Evolutionary conservation across 2,888 invertebrate genomes (phyloP).

Genomic region (Cephus spinipes): DNA sequence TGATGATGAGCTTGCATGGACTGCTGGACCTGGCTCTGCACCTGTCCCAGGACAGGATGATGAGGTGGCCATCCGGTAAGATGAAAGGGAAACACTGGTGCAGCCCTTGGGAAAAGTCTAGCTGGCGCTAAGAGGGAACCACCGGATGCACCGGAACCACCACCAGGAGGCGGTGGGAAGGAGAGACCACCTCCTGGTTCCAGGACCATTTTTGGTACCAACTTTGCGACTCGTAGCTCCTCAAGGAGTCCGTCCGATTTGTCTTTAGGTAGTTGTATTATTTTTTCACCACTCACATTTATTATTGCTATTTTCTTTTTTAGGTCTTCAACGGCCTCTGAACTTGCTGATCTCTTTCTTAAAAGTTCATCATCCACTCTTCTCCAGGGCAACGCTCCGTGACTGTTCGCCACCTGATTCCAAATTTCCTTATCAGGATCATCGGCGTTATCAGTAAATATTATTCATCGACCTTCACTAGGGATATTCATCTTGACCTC

Average conservation of each 20-base stretch:
- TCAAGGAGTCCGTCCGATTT: background rate
- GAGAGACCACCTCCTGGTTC: conserved; percentile 66
- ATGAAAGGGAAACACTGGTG: conserved; percentile 63
- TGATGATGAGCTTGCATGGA: conserved; percentile 61
- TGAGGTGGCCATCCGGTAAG: conserved; percentile 63
- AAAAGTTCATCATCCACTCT: background rate
- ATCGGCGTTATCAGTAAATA: background rate
- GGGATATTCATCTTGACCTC: background rate
- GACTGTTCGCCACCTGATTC: background rate
- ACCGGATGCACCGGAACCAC: conserved; percentile 50
- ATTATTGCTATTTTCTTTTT: background rate
- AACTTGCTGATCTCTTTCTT: background rate
- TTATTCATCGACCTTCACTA: background rate
- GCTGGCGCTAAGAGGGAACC: conserved; percentile 55
- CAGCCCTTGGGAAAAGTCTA: conserved; percentile 60
- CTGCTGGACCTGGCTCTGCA: conserved; percentile 61
- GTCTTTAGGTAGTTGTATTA: background rate
- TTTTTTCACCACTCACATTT: background rate
- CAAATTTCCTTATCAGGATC: background rate
- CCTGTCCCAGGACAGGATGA: conserved; percentile 62
- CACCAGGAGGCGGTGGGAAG: conserved; percentile 64
- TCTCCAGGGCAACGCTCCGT: background rate
- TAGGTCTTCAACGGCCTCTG: background rate
- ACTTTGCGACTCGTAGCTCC: conserved; percentile 42
- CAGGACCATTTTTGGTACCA: conserved; percentile 65